A percentile compares a stretch with the other conserved stretches of the same genome.
These are phyloP conservation scores for Nycticorax nycticorax DNA, from an alignment of 2,113 vertebrate genomes.

Conservation along the genomic window DNA sequence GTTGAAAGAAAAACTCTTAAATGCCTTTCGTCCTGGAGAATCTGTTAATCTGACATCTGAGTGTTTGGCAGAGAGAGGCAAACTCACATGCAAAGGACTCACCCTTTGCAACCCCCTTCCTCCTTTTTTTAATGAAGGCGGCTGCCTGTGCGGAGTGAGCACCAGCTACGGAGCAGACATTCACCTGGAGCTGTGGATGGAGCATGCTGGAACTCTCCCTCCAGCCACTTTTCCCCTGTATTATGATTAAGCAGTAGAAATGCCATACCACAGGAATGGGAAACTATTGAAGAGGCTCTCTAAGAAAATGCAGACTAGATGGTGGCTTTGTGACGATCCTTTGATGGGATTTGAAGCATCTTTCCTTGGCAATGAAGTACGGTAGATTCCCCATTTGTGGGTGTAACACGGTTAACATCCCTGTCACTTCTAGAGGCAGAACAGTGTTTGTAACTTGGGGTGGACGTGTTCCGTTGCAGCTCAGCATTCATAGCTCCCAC, in stretches of 20 bases:
- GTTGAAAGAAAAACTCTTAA: background rate
- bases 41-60: background rate
- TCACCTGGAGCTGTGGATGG: background rate
- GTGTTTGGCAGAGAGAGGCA: background rate
- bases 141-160: background rate
- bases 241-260: background rate
- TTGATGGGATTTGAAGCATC: background rate
- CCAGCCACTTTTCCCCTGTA: background rate
- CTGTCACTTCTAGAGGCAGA: background rate
- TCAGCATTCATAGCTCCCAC: background rate
- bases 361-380: background rate
- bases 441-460: background rate
- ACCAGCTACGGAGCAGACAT: background rate
- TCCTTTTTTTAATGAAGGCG: background rate
- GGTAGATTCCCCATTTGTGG: background rate
- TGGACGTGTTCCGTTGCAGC: background rate
- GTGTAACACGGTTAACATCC: rapidly evolving
- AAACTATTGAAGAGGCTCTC: background rate
- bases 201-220: background rate
- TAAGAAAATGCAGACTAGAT: background rate
- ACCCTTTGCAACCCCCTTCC: background rate
- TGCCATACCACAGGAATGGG: background rate
- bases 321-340: background rate
- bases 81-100: background rate
- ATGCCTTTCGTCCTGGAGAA: background rate